Evolutionary conservation across 23 tunicate genomes (phyloP), one percentile per base, ranked within the genome.

Genomic region (Ciona savignyi): DNA sequence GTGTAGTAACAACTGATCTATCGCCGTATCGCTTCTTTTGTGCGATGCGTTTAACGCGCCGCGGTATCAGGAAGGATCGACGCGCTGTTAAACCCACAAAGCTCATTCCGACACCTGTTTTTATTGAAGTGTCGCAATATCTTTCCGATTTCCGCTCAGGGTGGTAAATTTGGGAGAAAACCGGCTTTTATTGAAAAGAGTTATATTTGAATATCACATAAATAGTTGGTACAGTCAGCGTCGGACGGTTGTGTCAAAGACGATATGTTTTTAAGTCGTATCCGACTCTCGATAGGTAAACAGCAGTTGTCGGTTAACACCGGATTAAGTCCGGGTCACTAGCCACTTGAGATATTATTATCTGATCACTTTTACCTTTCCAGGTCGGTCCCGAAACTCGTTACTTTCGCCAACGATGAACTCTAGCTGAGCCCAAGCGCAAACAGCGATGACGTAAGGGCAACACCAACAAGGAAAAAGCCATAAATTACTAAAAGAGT

Each of bases 311-410:
- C 56, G 56, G 56, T 15, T 15, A 42, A 42, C 56, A 42, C 15
- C 15, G 56, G 56, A 42, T 42, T 42, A 42, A 42, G 56, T 42
- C 56, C 56, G 56, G 56, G 56, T 42, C 56, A 42, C 56, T 42
- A 9, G 56, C 56, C 56, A 42, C 56, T 42, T 42, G 56, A 42
- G 56, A 42, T 42, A 42, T 42, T 15, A 42, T 42, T 42, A 42
- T 42, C 56, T 42, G 56, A 42, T 42, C 56, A 42, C 56, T 42
- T 42, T 42, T 42, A 42, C 56, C 56, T 9, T 42, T 15, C 56
- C 11, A 6, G 56, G 15, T 6, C 56, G 15, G 15, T 42, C 15
- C n/a, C n/a, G 9, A 42, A 42, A 42, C 56, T 42, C 56, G 56
- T 42, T 42, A 42, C 56, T 42, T 42, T 42, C 15, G 56, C 56